A percentile compares a stretch with the other conserved stretches of the same genome.
Conservation (phyloP, 2,797 vertebrate genomes). For the Amblyraja radiata region DNA sequence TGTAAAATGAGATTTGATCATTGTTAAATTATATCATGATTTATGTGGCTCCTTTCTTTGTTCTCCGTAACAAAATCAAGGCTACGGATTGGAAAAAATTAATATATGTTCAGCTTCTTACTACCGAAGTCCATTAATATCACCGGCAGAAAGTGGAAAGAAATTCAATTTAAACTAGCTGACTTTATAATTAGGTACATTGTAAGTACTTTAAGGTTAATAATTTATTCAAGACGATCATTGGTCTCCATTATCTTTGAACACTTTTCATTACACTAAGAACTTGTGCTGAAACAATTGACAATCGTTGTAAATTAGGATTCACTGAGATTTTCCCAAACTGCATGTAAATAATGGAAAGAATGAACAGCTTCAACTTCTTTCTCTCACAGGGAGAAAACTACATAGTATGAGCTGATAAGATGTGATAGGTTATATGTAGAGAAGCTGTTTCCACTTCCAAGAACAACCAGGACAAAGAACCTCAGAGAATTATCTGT, state of each 20-base stretch:
- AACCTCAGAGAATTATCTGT: neutral
- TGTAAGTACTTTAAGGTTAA: constrained; percentile 8
- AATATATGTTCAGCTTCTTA: neutral
- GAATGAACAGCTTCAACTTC: neutral
- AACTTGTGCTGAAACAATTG: neutral
- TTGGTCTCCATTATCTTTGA: neutral
- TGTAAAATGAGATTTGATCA: neutral
- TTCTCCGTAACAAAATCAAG: neutral
- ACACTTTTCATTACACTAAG: neutral
- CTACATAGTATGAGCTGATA: neutral
- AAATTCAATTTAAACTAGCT: neutral
- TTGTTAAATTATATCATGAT: neutral
- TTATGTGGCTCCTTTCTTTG: neutral
- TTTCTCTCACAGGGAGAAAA: neutral
- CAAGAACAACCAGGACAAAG: neutral
- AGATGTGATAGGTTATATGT: neutral
- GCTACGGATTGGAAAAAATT: neutral
- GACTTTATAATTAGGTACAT: neutral
- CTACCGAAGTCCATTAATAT: neutral
- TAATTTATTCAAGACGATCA: neutral
- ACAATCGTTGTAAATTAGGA: neutral
- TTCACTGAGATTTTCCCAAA: neutral
- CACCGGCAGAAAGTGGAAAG: neutral
- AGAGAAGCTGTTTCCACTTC: neutral
- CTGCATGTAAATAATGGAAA: neutral